Evolutionary conservation across 2,888 invertebrate genomes (phyloP), one percentile per base, ranked within the genome.

Genomic region (Periphyllus acericola): DNA sequence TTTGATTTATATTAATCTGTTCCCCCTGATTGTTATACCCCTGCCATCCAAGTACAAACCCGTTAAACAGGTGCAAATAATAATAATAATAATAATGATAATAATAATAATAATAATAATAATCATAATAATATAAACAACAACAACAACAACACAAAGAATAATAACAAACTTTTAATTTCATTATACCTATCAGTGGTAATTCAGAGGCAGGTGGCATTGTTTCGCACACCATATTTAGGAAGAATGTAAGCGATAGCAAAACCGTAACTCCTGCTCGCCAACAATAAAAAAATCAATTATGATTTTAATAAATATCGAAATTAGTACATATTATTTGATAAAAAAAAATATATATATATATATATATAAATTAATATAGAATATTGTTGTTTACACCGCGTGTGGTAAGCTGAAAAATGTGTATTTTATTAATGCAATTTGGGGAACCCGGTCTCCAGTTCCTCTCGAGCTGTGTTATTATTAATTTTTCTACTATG

Each of bases 151-250:
- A 80, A 72, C 34, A 85, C 66, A 75, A 89, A 86, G 55, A 75
- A 83, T 79, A 78, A 80, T 81, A 89, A 86, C 74, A 88, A 87
- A 83, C 74, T 83, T 75, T 89, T 40, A 79, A 74, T 88, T 81
- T 89, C 46, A 78, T 75, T 86, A 89, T 92, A 93, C 94, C 94
- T 92, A 94, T 94, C 74, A 94, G 92, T 89, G 94, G 94, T 85
- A 94, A 93, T 91, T 94, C 94, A 87, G 94, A 94, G 66, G 94
- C 94, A 79, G 93, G 93, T 89, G 94, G 94, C 92, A 94, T 93
- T 88, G 93, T 93, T 91, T 94, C 93, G 36, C 93, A 93, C 89
- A 94, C 93, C 91, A 94, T 93, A 90, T 94, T 92, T 90, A 94
- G 92, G 91, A 94, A 94, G 90, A 94, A 93, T 91, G 93, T 94